Conservation (phyloP, 1,140 invertebrate species). For the Mercenaria mercenaria region DNA sequence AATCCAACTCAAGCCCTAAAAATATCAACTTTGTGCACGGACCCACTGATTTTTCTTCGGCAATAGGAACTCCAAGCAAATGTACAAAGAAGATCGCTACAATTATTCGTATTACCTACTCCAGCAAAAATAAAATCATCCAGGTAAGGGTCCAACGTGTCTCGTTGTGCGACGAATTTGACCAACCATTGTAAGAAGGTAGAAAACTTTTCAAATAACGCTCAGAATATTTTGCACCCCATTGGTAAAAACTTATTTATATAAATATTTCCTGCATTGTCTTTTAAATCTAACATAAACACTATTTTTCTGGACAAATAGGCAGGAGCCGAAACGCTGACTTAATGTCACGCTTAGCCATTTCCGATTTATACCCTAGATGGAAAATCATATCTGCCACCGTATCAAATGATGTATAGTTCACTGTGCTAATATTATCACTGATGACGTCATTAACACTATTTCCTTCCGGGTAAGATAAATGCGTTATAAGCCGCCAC, state of each 20-base stretch:
- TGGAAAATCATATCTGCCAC: slow-evolving; percentile 5
- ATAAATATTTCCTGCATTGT: not conserved
- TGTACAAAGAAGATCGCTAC: not conserved
- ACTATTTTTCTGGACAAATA: not conserved
- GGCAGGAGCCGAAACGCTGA: not conserved
- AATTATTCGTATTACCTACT: not conserved
- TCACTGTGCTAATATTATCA: not conserved
- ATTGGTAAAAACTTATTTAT: not conserved
- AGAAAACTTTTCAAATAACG: slow-evolving; percentile 33
- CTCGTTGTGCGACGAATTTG: not conserved
- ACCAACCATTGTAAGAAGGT: slow-evolving; percentile 20
- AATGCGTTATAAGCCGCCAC: not conserved
- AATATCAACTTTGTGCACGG: not conserved
- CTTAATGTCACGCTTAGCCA: slow-evolving; percentile 4
- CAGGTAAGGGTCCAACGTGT: not conserved
- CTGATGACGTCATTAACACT: slow-evolving; percentile 35
- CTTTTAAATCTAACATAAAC: not conserved
- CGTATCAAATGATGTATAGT: slow-evolving; percentile 1
- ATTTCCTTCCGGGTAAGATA: not conserved
- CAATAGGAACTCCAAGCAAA: not conserved
- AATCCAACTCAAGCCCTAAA: not conserved
- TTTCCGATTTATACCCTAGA: not conserved
- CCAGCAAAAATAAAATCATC: slow-evolving; percentile 37
- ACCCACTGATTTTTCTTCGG: no score
- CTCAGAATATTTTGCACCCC: not conserved